phyloP scores from a whole-genome alignment of 2,113 vertebrate genomes.

The Myotis lucifugus region DNA sequence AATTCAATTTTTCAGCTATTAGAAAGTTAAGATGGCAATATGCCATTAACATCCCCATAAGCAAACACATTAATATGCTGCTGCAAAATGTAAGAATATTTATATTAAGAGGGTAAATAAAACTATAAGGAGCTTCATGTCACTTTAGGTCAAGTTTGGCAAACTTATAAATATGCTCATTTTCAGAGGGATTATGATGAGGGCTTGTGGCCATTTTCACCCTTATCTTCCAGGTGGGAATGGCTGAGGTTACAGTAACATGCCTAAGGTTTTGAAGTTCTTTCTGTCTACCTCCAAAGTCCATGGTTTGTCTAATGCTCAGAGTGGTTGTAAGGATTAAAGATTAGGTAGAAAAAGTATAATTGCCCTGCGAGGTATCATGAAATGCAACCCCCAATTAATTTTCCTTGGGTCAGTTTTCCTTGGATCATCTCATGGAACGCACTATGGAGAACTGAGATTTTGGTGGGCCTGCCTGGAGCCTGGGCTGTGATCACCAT shows the following conservation, averaged over 20 bases:
- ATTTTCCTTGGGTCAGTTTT: background rate
- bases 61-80: background rate
- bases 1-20: slow-evolving; percentile 36
- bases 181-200: background rate
- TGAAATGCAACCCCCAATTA: background rate
- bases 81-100: background rate
- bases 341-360: background rate
- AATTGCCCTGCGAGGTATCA: background rate
- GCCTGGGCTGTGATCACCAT: background rate
- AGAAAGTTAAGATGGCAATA: background rate
- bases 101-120: background rate
- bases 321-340: background rate
- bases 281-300: background rate
- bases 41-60: background rate
- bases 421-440: background rate
- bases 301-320: background rate
- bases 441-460: background rate
- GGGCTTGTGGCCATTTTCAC: background rate
- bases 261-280: background rate
- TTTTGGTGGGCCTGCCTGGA: background rate
- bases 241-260: background rate
- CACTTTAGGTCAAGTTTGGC: background rate
- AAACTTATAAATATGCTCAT: background rate
- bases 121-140: background rate
- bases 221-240: background rate